phyloP scores from a whole-genome alignment of 2,797 vertebrate species.

The Pseudochromis fuscus region DNA sequence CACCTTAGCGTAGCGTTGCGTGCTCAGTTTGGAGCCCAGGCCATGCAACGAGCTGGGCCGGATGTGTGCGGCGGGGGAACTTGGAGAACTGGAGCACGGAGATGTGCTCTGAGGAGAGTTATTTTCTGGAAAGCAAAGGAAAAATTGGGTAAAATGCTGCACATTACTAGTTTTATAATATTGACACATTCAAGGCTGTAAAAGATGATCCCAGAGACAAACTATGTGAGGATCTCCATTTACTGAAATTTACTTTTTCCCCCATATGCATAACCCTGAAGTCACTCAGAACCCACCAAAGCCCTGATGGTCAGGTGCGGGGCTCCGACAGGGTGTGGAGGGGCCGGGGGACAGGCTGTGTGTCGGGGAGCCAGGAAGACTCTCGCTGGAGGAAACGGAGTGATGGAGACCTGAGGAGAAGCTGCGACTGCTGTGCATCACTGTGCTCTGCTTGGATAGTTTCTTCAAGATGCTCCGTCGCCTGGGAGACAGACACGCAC shows the following conservation, averaged over 20 bases:
- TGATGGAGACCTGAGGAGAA: slow-evolving; percentile 96
- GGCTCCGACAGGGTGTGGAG: slow-evolving; percentile 91
- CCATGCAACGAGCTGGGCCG: slow-evolving; percentile 96
- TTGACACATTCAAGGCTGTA: neutral
- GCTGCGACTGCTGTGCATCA: slow-evolving; percentile 94
- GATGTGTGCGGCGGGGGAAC: slow-evolving; percentile 91
- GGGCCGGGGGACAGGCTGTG: slow-evolving; percentile 95
- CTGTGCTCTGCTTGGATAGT: slow-evolving; percentile 92
- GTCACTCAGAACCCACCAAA: slow-evolving; percentile 73
- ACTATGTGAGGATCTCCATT: neutral
- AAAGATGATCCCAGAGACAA: neutral
- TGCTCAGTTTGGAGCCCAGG: slow-evolving; percentile 91
- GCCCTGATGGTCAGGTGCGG: slow-evolving; percentile 88
- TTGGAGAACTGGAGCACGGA: slow-evolving; percentile 93
- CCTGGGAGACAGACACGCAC: slow-evolving; percentile 68
- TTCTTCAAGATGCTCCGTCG: slow-evolving; percentile 93
- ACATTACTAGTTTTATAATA: neutral
- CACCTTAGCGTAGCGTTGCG: slow-evolving; percentile 90
- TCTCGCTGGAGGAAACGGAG: slow-evolving; percentile 96
- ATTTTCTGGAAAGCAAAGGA: slow-evolving; percentile 81
- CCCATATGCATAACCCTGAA: neutral
- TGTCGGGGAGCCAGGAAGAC: slow-evolving; percentile 95
- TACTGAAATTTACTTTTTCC: neutral
- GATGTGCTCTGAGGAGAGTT: slow-evolving; percentile 92
- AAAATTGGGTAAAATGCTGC: neutral